Base-by-base conservation (phyloP, 23 tunicate genomes). In the Halocynthia aurantium region DNA sequence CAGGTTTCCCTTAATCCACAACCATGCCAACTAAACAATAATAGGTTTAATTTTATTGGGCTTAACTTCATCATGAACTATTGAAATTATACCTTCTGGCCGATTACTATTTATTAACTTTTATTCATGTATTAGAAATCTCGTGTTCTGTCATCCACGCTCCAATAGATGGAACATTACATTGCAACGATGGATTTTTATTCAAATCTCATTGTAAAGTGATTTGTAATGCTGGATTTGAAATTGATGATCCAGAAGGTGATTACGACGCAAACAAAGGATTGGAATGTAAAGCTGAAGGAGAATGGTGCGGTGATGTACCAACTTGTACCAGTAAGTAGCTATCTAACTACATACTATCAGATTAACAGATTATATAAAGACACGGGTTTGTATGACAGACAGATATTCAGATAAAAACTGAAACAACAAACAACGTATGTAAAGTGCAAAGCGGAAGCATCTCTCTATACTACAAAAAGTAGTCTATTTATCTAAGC, bases 271-370 rank as follows among this genome's bases (percentile, higher is more conserved):
- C 15, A 49, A 71, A 73, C 18, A 65, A 52, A 56, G 95, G 95
- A 55, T 52, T 90, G 11, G 66, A 71, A 6, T 90, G 96, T 66
- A 73, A 84, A 67, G 76, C 81, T 50, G 88, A 90, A 55, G 96
- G 96, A 17, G 66, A 68, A 9, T 90, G 96, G 96, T 90, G 89
- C 60, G 96, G 96, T 18, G 96, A 81, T 22, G 65, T 85, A 6
- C 96, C 96, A 20, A 61, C 50, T 8, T 90, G 96, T 63, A 71
- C 55, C 55, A 84, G 96, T 90, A 63, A 84, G 96, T 50, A 31
- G 4, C 44, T 31, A 31, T 31, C 1, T 31, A 1, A 31, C 44
- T 31, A 31, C 44, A 31, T 31, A 4, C 1, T 31, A 31, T 31
- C 44, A 31, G 44, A 31, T 31, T 31, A 31, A 31, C 44, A 31